Conservation (phyloP, 2,113 vertebrate species). For the Raja brachyura region DNA sequence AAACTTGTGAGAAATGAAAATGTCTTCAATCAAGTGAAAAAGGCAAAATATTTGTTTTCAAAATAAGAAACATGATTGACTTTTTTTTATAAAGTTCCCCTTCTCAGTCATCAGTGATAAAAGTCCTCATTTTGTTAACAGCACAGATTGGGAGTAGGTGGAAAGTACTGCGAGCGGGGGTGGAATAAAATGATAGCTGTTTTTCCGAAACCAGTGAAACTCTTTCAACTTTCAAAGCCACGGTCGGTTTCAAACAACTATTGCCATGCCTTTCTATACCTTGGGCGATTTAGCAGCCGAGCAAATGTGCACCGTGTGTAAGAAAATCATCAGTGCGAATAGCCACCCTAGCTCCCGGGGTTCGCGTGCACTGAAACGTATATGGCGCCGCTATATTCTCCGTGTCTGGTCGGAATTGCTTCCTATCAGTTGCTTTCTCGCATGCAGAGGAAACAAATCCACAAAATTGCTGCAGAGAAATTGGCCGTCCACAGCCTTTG, state of each 20-base stretch:
- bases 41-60: background rate
- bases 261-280: background rate
- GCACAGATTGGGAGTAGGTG: background rate
- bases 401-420: background rate
- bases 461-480: background rate
- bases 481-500: too few species aligned
- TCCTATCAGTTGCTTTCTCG: background rate
- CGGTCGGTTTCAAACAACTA: background rate
- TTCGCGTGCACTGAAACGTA: background rate
- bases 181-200: background rate
- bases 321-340: background rate
- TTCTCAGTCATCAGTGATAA: background rate
- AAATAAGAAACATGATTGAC: background rate
- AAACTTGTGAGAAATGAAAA: background rate
- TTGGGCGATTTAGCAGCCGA: background rate
- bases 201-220: background rate
- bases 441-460: background rate
- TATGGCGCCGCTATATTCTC: background rate
- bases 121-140: conserved; percentile 21
- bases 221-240: conserved; percentile 16
- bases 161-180: background rate
- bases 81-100: background rate
- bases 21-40: background rate
- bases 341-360: background rate
- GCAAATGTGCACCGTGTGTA: background rate